These are phyloP conservation scores for Telenomus remus DNA, from an alignment of 1,140 invertebrate species.

Conservation along the genomic window DNA sequence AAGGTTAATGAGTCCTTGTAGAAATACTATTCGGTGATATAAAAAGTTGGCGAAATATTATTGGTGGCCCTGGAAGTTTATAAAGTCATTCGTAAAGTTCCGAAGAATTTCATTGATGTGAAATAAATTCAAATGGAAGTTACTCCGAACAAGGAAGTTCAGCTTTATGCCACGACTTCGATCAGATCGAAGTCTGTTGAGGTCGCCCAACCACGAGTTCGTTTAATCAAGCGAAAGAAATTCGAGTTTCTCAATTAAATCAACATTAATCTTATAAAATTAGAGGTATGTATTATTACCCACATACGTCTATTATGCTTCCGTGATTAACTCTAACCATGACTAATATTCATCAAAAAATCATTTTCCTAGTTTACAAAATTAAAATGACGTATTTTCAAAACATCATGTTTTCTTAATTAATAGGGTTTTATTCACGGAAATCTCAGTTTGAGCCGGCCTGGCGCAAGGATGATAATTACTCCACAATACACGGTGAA, in stretches of 20 bases:
- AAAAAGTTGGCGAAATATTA: conserved; percentile 50
- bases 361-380: no score
- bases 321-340: no score
- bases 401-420: not conserved
- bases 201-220: not conserved
- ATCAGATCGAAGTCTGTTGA: conserved; percentile 11
- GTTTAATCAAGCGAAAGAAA: not conserved
- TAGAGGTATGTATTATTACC: not conserved
- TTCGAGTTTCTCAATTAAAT: not conserved
- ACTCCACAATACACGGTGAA: conserved; percentile 19
- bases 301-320: not conserved
- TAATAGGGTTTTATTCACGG: not conserved
- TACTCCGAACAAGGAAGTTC: conserved; percentile 24
- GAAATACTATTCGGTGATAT: conserved; percentile 37
- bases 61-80: conserved; percentile 49
- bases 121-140: conserved; percentile 55
- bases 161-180: conserved; percentile 17
- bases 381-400: no score
- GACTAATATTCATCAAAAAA: no score
- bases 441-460: not conserved
- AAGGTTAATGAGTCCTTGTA: conserved; percentile 33
- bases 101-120: conserved; percentile 38
- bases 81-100: conserved; percentile 46
- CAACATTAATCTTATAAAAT: conserved; percentile 1
- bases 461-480: conserved; percentile 36